phyloP scores from a whole-genome alignment of 2,888 invertebrate genomes.

The Apamea anceps region DNA sequence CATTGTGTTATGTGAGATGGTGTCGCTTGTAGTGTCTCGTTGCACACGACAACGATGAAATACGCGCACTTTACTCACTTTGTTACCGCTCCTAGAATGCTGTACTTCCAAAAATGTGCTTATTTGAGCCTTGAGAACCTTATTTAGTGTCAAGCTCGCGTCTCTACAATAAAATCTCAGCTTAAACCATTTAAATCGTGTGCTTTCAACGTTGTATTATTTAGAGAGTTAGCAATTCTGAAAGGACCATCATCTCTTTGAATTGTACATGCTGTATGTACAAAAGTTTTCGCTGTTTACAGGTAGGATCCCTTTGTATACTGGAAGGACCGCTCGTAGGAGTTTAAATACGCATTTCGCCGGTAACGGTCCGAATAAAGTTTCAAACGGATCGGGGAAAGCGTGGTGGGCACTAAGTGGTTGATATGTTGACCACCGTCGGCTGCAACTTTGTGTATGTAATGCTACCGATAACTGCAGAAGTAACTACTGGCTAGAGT shows the following conservation, averaged over 20 bases:
- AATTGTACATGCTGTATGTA: slow-evolving; percentile 10
- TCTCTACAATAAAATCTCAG: slow-evolving; percentile 12
- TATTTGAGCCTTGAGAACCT: slow-evolving; percentile 19
- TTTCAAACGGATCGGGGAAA: slow-evolving; percentile 50
- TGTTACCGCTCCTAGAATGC: slow-evolving; percentile 49
- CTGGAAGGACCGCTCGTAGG: slow-evolving; percentile 15
- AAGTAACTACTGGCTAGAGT: slow-evolving; percentile 30
- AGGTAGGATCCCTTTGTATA: slow-evolving; percentile 25
- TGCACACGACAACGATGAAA: slow-evolving; percentile 65
- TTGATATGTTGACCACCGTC: slow-evolving; percentile 49
- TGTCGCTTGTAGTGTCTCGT: slow-evolving; percentile 71
- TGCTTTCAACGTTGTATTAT: slow-evolving; percentile 14
- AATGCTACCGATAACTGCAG: slow-evolving; percentile 31
- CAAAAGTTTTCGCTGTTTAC: slow-evolving; percentile 24
- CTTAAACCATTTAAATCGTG: slow-evolving; percentile 11
- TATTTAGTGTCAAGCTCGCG: slow-evolving; percentile 26
- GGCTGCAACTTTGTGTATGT: slow-evolving; percentile 54
- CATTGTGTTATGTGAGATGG: slow-evolving; percentile 77
- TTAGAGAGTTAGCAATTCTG: slow-evolving; percentile 1
- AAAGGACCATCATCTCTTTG: not conserved
- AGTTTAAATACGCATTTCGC: slow-evolving; percentile 49
- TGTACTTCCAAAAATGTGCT: slow-evolving; percentile 55
- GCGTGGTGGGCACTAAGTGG: slow-evolving; percentile 43
- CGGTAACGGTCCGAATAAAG: slow-evolving; percentile 49
- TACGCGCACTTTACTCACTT: slow-evolving; percentile 54